Evolutionary conservation across 2,888 invertebrate species (phyloP), one percentile per base, ranked within the genome.

Genomic region (Cerceris ruficornis): DNA sequence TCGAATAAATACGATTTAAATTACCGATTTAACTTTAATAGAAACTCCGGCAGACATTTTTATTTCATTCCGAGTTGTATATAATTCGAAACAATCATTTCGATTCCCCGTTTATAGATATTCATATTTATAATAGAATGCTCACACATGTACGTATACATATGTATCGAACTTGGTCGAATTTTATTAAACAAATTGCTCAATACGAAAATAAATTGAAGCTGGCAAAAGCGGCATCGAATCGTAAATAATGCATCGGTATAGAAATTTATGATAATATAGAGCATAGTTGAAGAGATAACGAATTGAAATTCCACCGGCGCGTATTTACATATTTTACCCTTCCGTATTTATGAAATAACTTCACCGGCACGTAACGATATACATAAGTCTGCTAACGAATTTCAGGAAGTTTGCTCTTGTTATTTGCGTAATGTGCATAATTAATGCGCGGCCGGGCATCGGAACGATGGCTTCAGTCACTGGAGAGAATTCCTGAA

Each of bases 181-280:
- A 39, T 39, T 77, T 66, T 77, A 77, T 76, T 66, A 77, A 77
- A 70, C 14, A 57, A 58, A 13, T 49, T 65, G 70, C 43, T 52
- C 69, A 70, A 77, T 70, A 64, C 60, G 61, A 65, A 65, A 57
- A 77, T 77, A 77, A 76, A 77, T 77, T 70, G 70, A 28, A 50
- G 8, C 60, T 58, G 70, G 55, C 77, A 58, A 60, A 62, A 77
- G 60, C 70, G 69, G 69, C 77, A 65, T 61, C 77, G 65, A 61
- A 71, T 77, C 77, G 70, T 77, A 77, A 77, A 77, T 77, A 77
- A 74, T 66, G 54, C 52, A 39, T 39, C 62, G 54, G 69, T 58
- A 68, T 69, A 54, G 76, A 80, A 79, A 80, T 80, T 76, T 80
- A 80, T 76, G 80, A 66, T 80, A 80, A 80, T 80, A 67, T 65